A percentile compares a stretch with the other conserved stretches of the same genome.
phyloP scores from a whole-genome alignment of 1,140 invertebrate species.

The Diorhabda sublineata region DNA sequence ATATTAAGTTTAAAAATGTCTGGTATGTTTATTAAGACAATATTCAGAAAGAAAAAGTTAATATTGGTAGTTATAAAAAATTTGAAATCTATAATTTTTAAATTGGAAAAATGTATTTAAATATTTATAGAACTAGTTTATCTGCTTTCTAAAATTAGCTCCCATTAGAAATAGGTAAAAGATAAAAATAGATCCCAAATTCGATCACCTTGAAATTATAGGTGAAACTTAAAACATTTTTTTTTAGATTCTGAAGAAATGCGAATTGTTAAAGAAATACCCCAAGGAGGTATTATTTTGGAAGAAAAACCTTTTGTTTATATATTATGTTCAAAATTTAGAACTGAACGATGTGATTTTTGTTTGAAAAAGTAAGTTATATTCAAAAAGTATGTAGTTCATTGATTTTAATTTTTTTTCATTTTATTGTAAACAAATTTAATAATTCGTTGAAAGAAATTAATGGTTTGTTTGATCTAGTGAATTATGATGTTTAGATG shows the following conservation, averaged over 20 bases:
- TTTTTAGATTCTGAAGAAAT: constrained; percentile 24
- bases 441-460: not conserved
- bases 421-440: constrained; percentile 9
- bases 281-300: constrained; percentile 52
- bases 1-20: no score
- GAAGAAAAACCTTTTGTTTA: constrained; percentile 60
- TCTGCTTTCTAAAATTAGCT: no score
- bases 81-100: no score
- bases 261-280: constrained; percentile 29
- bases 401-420: constrained; percentile 15
- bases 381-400: constrained; percentile 4
- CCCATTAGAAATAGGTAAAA: no score
- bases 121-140: no score
- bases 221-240: constrained; percentile 46
- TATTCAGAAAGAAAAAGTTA: no score
- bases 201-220: constrained; percentile 79
- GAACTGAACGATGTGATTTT: constrained; percentile 56
- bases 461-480: not conserved
- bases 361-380: constrained; percentile 58
- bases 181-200: no score
- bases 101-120: no score
- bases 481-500: not conserved
- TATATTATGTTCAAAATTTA: constrained; percentile 55
- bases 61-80: no score
- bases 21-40: no score